Evolutionary conservation across 1,140 invertebrate species (phyloP), one percentile per base, ranked within the genome.

Genomic region (Anoplolepis gracilipes): DNA sequence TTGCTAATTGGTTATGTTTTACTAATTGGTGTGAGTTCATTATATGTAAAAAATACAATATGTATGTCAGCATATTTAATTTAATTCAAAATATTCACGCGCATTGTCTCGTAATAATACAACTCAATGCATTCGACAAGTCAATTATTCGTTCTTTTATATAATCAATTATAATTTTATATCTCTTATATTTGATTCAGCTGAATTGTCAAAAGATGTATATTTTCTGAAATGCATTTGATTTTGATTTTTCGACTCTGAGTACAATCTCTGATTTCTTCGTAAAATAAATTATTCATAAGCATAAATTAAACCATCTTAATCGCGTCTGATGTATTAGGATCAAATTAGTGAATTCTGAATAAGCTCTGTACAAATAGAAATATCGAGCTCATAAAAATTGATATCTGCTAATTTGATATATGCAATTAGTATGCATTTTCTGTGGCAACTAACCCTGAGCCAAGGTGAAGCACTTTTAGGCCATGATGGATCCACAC

Each of bases 401-500:
- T 73, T 82, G 49, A 81, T 59, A 78, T 65, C 61, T 42, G 53
- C 2, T 46, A 81, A 28, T 59, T 73, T 73, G 36, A 82, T 72
- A 73, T 22, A 73, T 5, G 49, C 36, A 70, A 70, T 81, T 81
- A 81, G 28, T 76, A 72, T 84, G 36, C 53, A 82, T 82, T 36
- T 55, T 73, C n/a, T 69, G 30, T 42, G 55, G 0, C 61, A 67
- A 82, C 64, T 88, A 90, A 95, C 92, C 84, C 84, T 91, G 13
- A 95, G 81, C 94, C 94, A 95, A 0, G n/a, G 0, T 81, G 91
- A 92, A 2, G 85, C 88, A 11, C 86, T 72, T 5, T 19, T 69
- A 87, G 94, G 87, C 95, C 94, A 95, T 1, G 77, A 85, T 6
- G 85, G 77, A 85, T 95, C 89, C 1, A 62, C 22, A 11, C 3